Percentiles rank a stretch among this genome's conserved stretches.
phyloP scores from a whole-genome alignment of 2,888 invertebrate species.

The Rhogogaster chlorosoma region DNA sequence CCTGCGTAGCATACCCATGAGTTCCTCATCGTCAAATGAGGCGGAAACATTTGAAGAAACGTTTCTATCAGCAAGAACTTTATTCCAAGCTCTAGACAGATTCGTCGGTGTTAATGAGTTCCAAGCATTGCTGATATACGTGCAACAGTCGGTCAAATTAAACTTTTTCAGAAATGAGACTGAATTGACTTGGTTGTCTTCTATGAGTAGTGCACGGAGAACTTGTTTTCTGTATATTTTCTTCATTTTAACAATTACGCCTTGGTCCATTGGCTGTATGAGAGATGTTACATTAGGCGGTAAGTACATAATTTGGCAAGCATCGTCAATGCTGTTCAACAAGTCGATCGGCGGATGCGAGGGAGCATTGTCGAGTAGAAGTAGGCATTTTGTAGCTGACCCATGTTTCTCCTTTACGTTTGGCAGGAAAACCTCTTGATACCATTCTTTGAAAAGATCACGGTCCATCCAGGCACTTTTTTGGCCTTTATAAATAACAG shows the following conservation, averaged over 20 bases:
- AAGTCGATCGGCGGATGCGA: constrained; percentile 48
- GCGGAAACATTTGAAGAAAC: background rate
- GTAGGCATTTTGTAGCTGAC: constrained; percentile 44
- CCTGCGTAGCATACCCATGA: constrained; percentile 4
- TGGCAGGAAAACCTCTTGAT: constrained; percentile 56
- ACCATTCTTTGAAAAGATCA: constrained; percentile 59
- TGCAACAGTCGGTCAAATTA: background rate
- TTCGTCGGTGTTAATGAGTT: background rate
- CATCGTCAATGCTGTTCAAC: constrained; percentile 44
- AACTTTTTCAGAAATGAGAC: background rate
- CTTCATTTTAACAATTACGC: constrained; percentile 41
- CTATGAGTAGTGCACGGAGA: constrained; percentile 6
- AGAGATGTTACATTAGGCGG: constrained; percentile 53
- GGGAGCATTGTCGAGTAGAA: constrained; percentile 54
- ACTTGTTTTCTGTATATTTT: constrained; percentile 29
- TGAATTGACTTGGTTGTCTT: background rate
- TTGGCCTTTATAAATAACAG: constrained; percentile 56
- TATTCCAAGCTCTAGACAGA: constrained; percentile 9
- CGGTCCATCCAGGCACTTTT: constrained; percentile 63
- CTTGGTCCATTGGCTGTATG: constrained; percentile 50
- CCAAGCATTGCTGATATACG: constrained; percentile 2
- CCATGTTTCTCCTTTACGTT: constrained; percentile 55
- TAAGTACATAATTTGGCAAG: constrained; percentile 48
- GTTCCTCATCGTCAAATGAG: constrained; percentile 7
- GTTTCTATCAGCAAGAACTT: background rate